Conservation (phyloP, 2,888 invertebrate genomes). For the Diarsia brunnea region DNA sequence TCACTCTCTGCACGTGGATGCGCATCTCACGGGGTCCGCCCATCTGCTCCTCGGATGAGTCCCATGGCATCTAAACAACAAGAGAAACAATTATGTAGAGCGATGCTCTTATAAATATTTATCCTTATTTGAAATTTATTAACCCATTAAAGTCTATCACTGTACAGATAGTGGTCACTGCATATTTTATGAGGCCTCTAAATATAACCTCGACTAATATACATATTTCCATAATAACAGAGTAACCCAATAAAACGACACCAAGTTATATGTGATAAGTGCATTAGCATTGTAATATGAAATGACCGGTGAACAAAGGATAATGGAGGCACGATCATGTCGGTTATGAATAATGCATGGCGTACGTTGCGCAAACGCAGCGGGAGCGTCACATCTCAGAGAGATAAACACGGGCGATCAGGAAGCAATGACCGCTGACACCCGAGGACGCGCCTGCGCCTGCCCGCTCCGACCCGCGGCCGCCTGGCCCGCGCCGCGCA, state of each 20-base stretch:
- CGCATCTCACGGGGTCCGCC: slow-evolving; percentile 86
- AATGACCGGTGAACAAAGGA: slow-evolving; percentile 81
- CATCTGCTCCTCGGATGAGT: slow-evolving; percentile 88
- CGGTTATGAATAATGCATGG: slow-evolving; percentile 82
- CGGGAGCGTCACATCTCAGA: slow-evolving; percentile 68
- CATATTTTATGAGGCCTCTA: slow-evolving; percentile 52
- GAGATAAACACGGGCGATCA: slow-evolving; percentile 77
- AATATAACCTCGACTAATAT: slow-evolving; percentile 51
- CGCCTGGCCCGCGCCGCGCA: slow-evolving; percentile 39
- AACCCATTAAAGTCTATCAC: slow-evolving; percentile 35
- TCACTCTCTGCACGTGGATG: slow-evolving; percentile 89
- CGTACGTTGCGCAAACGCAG: slow-evolving; percentile 80
- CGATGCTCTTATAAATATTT: slow-evolving; percentile 26
- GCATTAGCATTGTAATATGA: slow-evolving; percentile 74
- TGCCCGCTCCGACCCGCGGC: slow-evolving; percentile 25
- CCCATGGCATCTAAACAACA: slow-evolving; percentile 86
- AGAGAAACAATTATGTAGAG: slow-evolving; percentile 32
- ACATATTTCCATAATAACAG: slow-evolving; percentile 33
- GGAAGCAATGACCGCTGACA: slow-evolving; percentile 87
- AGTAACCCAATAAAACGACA: slow-evolving; percentile 65
- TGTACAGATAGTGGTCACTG: slow-evolving; percentile 23
- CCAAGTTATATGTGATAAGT: slow-evolving; percentile 66
- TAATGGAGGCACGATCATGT: slow-evolving; percentile 75
- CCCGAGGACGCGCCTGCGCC: slow-evolving; percentile 72
- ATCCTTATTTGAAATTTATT: slow-evolving; percentile 29